Base-by-base conservation (phyloP, 2,797 vertebrate genomes). In the Enteromius afrohamiltoni region DNA sequence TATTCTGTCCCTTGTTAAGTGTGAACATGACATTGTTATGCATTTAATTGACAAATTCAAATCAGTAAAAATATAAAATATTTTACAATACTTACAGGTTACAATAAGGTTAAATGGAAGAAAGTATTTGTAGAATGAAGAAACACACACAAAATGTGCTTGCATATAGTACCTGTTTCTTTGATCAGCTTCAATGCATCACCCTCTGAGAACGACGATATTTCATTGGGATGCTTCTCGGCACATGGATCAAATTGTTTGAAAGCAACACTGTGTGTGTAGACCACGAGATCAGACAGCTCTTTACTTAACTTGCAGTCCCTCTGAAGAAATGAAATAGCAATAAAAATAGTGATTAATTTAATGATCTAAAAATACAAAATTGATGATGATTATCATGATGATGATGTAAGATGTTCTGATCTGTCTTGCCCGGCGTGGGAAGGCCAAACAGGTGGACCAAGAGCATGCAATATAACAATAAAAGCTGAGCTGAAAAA, bases 171-270 rank as follows among this genome's bases (percentile, higher is more conserved):
- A 98, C 98, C 97, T 31, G 94, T 94, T 77, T 98, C 96, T 85
- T 94, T 96, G 73, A 94, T 92, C 65, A 95, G 90, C 82, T 94
- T 95, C 86, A 95, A 94, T 10, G 97, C 97, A 82, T 96, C 96
- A 79, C 95, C 96, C 89, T 99, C 98, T 0, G 94, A 96, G 93
- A 99, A 96, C 23, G 97, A 99, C 10, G 95, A 96, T 89, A 99
- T 90, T 75, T 97, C 91, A 1, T 85, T 91, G 23, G 91, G 53
- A 4, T 95, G 92, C 83, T 79, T 93, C 65, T 84, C 94, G 62
- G 88, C 87, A 0, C 94, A 92, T 0, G 90, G 87, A 49, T 93
- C 89, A 31, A 97, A 95, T 84, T 89, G 89, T 0, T 89, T 94
- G 87, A 98, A 98, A 68, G 92, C 94, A 7, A 95, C 93, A 1